Base-by-base conservation (phyloP, 2,113 vertebrate genomes). In the Coptodon bakossiorum region DNA sequence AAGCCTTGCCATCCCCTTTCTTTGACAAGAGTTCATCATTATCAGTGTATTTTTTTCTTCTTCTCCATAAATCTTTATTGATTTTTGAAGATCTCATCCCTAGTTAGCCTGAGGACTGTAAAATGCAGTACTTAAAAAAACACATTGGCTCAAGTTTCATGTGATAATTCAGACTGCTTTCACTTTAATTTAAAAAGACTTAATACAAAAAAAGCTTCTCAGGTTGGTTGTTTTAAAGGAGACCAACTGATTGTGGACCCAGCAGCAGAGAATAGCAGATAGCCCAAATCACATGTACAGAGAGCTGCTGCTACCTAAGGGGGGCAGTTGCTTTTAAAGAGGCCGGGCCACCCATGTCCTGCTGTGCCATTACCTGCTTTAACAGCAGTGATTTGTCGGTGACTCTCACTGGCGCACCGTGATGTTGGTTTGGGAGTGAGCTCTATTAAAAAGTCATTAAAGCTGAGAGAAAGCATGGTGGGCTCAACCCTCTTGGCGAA, bases 401-500 rank as follows among this genome's bases (percentile, higher is more conserved):
- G 92, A 76, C 90, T 94, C 91, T 93, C 85, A n/a, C 87, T 84
- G 68, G 89, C 91, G 79, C 91, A 88, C 81, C 63, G 80, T 85
- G 91, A 92, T 85, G 88, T 90, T 89, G 91, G 88, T 94, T 94
- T 94, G 93, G 93, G 94, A 94, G 93, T 93, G 86, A 85, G 93
- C 96, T 96, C 95, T 94, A 96, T 96, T 96, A 96, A 96, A 96
- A 96, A 97, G 94, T 95, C 95, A 96, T 96, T 96, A 96, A 95
- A 93, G 92, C 94, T 88, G 71, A 92, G 92, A 94, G 95, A 93
- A 96, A 95, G 94, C 94, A 91, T 86, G 92, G 93, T 91, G 89
- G 90, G 92, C 93, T 91, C 92, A 92, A 94, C 86, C 93, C 94
- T 93, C 90, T 92, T 90, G 94, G 94, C 92, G 38, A 95, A 95